These are phyloP conservation scores for Ectropis crepuscularia DNA, from an alignment of 2,888 invertebrate genomes.

Conservation along the genomic window DNA sequence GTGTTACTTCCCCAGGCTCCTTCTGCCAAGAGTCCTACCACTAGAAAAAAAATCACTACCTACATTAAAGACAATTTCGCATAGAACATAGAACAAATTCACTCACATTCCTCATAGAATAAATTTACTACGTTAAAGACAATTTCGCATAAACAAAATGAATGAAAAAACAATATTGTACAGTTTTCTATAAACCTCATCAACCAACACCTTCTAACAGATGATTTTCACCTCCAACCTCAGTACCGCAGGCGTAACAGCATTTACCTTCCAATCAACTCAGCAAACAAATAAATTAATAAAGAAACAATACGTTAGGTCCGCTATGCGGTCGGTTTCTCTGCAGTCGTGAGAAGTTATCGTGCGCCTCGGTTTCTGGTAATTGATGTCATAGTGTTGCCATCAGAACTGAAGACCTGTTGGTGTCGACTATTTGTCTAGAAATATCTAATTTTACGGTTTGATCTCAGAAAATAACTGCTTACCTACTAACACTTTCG, in stretches of 20 bases:
- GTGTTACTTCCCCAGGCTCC: too few species aligned
- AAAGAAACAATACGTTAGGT: slow-evolving; percentile 51
- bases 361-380: slow-evolving; percentile 61
- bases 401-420: slow-evolving; percentile 55
- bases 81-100: too few species aligned
- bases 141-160: too few species aligned
- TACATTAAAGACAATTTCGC: too few species aligned
- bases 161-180: too few species aligned
- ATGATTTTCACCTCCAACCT: slow-evolving; percentile 17
- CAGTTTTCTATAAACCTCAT: too few species aligned
- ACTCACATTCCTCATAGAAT: too few species aligned
- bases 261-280: slow-evolving; percentile 26
- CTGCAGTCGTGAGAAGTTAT: slow-evolving; percentile 69
- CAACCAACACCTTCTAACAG: background rate
- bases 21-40: too few species aligned
- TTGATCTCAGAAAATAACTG: too few species aligned
- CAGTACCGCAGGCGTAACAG: slow-evolving; percentile 13
- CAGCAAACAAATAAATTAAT: slow-evolving; percentile 43
- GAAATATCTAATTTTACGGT: background rate
- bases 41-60: too few species aligned
- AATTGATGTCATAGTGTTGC: slow-evolving; percentile 69
- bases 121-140: too few species aligned
- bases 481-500: too few species aligned
- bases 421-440: slow-evolving; percentile 6
- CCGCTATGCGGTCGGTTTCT: slow-evolving; percentile 63